Percentiles rank a stretch among this genome's conserved stretches.
Conservation (phyloP, 2,888 invertebrate species). For the Drosophila recens region DNA sequence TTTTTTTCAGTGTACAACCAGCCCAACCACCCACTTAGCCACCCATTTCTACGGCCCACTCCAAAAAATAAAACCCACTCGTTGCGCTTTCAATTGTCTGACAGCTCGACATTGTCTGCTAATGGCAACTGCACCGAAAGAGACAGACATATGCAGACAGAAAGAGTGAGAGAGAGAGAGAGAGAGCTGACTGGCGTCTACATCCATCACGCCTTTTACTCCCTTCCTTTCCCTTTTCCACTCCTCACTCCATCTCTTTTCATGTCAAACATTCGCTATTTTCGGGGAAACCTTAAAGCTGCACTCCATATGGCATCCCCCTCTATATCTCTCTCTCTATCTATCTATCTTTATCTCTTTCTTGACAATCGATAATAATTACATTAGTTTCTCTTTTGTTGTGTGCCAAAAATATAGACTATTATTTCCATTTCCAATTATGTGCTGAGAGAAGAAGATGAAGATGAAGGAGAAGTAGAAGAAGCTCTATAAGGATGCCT, state of each 20-base stretch:
- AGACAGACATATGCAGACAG: background rate
- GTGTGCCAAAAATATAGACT: conserved; percentile 20
- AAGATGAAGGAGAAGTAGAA: background rate
- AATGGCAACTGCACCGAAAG: conserved; percentile 53
- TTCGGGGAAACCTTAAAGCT: conserved; percentile 51
- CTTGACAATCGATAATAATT: conserved; percentile 55
- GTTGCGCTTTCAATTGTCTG: conserved; percentile 59
- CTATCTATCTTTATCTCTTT: background rate
- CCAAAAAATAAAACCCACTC: conserved; percentile 14
- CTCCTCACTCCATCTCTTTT: background rate
- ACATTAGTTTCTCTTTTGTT: conserved; percentile 52
- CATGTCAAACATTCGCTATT: background rate
- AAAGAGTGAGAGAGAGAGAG: background rate
- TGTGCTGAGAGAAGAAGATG: conserved; percentile 8
- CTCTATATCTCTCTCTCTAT: background rate
- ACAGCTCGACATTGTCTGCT: conserved; percentile 75
- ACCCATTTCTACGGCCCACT: background rate
- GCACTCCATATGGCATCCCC: conserved; percentile 36
- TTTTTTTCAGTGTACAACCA: background rate
- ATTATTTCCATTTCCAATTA: conserved; percentile 51
- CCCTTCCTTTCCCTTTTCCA: background rate
- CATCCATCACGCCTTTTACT: conserved; percentile 17
- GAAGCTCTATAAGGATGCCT: conserved; percentile 10
- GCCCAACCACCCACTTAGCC: conserved; percentile 4
- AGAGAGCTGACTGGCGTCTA: background rate